Evolutionary conservation across 2,113 vertebrate genomes (phyloP).

Genomic region (Ptyas mucosa): DNA sequence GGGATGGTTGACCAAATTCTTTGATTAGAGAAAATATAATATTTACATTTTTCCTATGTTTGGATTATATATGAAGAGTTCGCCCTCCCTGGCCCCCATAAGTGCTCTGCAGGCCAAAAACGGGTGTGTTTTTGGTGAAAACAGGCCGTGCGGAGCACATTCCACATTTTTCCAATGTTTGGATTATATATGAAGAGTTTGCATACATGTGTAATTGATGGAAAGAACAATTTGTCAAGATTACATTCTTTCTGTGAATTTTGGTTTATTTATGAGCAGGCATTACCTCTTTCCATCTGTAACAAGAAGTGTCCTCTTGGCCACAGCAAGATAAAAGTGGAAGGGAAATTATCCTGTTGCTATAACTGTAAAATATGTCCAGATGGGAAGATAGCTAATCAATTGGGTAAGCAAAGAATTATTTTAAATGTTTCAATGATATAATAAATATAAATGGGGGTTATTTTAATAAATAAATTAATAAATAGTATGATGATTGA

Average conservation of each 20-base stretch:
- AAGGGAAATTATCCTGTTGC: background rate
- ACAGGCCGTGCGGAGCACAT: too few relatives aligned
- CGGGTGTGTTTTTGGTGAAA: too few relatives aligned
- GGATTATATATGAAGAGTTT: background rate
- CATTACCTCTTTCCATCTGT: background rate
- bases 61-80: too few relatives aligned
- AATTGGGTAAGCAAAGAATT: background rate
- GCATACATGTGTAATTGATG: background rate
- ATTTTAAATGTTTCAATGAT: background rate
- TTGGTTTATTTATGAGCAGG: background rate
- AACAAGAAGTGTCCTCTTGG: background rate
- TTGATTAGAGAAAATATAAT: too few relatives aligned
- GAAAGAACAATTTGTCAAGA: background rate
- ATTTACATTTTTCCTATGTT: too few relatives aligned
- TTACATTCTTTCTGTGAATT: background rate
- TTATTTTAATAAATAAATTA: background rate
- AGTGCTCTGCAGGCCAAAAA: too few relatives aligned
- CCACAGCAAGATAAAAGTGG: background rate
- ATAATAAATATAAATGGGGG: background rate
- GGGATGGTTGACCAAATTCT: too few relatives aligned
- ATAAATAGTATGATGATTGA: background rate
- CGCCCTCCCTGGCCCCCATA: too few relatives aligned
- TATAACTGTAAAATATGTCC: background rate
- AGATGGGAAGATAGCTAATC: background rate
- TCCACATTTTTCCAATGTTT: background rate